Evolutionary conservation across 37 sponge, comb jelly and placozoan species (phyloP).

Genomic region (Lycopodina hypogea): DNA sequence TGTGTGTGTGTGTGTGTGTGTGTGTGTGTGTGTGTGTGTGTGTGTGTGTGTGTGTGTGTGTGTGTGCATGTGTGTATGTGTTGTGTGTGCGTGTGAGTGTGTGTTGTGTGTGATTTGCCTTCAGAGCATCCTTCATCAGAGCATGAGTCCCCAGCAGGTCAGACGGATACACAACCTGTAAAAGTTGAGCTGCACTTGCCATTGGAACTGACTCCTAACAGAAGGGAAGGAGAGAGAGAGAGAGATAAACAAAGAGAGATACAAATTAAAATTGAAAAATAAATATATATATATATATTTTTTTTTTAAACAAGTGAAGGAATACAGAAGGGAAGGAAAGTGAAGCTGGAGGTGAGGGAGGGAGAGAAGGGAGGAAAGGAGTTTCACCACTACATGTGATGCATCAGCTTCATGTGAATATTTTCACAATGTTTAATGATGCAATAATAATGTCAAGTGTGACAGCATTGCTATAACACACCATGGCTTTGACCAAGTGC

Average conservation of each 20-base stretch:
- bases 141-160: constrained; percentile 12
- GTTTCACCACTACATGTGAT: neutral
- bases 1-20: no score
- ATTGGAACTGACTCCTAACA: constrained; percentile 26
- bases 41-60: no score
- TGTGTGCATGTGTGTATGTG: no score
- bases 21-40: no score
- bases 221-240: neutral
- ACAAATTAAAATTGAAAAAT: neutral
- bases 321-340: neutral
- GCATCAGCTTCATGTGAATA: neutral
- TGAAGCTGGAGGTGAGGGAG: no score
- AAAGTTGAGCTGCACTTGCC: neutral
- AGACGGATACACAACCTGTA: constrained; percentile 36
- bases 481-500: neutral
- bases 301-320: neutral
- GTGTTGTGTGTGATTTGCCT: constrained; percentile 15
- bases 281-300: neutral
- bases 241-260: no score
- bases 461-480: no score
- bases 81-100: no score
- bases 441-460: neutral
- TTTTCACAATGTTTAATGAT: neutral
- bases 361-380: no score
- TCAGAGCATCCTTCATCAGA: constrained; percentile 29